These are phyloP conservation scores for Minunthozetes semirufus DNA, from an alignment of 2,888 invertebrate species.

Conservation along the genomic window DNA sequence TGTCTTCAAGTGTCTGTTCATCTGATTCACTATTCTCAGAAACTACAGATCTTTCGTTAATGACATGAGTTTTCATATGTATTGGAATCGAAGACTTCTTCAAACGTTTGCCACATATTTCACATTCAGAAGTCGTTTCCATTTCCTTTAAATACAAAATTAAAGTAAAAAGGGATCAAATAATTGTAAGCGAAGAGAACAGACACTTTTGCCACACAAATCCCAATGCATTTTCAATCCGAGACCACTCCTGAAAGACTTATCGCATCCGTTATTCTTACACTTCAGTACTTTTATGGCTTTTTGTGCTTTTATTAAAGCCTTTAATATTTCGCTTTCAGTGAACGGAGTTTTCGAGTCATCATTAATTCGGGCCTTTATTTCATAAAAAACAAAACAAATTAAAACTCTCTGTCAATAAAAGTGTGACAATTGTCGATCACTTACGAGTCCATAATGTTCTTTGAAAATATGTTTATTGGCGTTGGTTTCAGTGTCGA, in stretches of 20 bases:
- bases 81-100: neutral
- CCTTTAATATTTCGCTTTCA: constrained; percentile 29
- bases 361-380: constrained; percentile 35
- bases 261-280: constrained; percentile 15
- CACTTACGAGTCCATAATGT: constrained; percentile 22
- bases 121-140: constrained; percentile 15
- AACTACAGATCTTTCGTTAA: neutral
- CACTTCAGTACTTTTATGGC: constrained; percentile 32
- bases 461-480: neutral
- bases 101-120: constrained; percentile 29
- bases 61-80: constrained; percentile 15
- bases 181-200: neutral
- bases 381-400: neutral
- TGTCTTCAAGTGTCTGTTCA: neutral
- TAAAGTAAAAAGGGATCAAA: neutral
- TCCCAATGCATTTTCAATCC: constrained; percentile 30
- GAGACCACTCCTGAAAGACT: constrained; percentile 21
- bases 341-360: constrained; percentile 20
- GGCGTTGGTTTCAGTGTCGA: neutral
- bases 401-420: neutral
- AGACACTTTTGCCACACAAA: constrained; percentile 35
- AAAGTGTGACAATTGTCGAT: neutral
- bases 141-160: constrained; percentile 13
- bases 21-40: neutral
- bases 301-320: constrained; percentile 25